Percentiles rank a stretch among this genome's conserved stretches.
Evolutionary conservation across 2,797 vertebrate genomes (phyloP).

Genomic region (Pangasius djambal): DNA sequence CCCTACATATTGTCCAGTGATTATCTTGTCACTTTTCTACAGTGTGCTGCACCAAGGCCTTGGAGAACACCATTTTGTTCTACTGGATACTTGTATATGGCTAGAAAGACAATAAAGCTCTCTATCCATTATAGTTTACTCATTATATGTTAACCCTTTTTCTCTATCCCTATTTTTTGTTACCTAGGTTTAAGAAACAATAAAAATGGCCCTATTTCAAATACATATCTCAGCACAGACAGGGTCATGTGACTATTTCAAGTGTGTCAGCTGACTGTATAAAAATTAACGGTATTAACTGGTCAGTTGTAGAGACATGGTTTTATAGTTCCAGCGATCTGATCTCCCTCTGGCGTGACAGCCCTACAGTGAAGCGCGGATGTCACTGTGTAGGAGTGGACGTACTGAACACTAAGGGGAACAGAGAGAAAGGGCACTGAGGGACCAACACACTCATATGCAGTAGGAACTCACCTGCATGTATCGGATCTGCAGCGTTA

Average conservation of each 20-base stretch:
- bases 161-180: background rate
- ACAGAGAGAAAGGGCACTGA: constrained; percentile 46
- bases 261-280: background rate
- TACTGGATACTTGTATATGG: background rate
- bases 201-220: background rate
- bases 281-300: no score
- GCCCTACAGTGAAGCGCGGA: background rate
- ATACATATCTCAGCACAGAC: background rate
- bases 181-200: background rate
- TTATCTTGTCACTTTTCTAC: background rate
- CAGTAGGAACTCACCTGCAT: constrained; percentile 89
- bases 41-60: background rate
- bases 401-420: constrained; percentile 34
- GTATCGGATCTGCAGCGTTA: constrained; percentile 96
- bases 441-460: constrained; percentile 53
- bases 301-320: background rate
- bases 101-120: background rate
- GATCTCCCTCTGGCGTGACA: background rate
- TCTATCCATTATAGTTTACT: background rate
- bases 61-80: background rate
- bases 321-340: background rate
- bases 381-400: constrained; percentile 24
- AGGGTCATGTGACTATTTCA: background rate
- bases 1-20: background rate
- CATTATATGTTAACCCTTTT: background rate